Percentiles rank a stretch among this genome's conserved stretches.
Evolutionary conservation across 2,888 invertebrate species (phyloP).

Genomic region (Tuberolachnus salignus): DNA sequence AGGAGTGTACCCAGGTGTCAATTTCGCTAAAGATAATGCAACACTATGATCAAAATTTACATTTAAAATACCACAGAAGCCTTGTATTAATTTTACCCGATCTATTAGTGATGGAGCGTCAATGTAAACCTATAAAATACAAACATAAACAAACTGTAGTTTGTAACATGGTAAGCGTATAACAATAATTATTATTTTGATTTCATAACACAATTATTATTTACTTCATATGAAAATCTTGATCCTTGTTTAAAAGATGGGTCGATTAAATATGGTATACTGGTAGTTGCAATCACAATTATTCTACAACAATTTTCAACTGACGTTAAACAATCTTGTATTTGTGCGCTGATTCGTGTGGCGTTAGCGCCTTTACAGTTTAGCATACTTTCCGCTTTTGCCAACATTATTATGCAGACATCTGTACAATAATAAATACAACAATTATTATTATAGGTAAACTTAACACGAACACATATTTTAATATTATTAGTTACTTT

Average conservation of each 20-base stretch:
- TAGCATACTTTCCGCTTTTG: constrained; percentile 64
- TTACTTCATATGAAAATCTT: constrained; percentile 67
- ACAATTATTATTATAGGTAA: background rate
- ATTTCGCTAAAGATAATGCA: constrained; percentile 62
- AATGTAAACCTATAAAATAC: constrained; percentile 63
- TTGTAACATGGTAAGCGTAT: too few relatives aligned
- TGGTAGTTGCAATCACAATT: constrained; percentile 67
- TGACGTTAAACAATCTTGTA: constrained; percentile 66
- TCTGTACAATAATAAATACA: constrained; percentile 59
- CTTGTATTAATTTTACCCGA: constrained; percentile 63
- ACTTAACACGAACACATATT: background rate
- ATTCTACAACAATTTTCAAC: constrained; percentile 62
- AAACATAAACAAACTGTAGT: background rate
- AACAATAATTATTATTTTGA: background rate
- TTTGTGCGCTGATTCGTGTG: constrained; percentile 63
- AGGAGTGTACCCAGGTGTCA: constrained; percentile 68
- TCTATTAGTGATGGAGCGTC: constrained; percentile 64
- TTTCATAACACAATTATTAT: constrained; percentile 17
- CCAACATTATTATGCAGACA: constrained; percentile 63
- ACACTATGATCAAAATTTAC: constrained; percentile 57
- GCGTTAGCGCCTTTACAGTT: constrained; percentile 61
- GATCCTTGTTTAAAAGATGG: constrained; percentile 65
- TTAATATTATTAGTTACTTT: constrained; percentile 38
- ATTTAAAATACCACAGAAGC: constrained; percentile 59
- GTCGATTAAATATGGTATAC: constrained; percentile 65